phyloP scores from a whole-genome alignment of 1,140 invertebrate species.

The Chymomyza costata region DNA sequence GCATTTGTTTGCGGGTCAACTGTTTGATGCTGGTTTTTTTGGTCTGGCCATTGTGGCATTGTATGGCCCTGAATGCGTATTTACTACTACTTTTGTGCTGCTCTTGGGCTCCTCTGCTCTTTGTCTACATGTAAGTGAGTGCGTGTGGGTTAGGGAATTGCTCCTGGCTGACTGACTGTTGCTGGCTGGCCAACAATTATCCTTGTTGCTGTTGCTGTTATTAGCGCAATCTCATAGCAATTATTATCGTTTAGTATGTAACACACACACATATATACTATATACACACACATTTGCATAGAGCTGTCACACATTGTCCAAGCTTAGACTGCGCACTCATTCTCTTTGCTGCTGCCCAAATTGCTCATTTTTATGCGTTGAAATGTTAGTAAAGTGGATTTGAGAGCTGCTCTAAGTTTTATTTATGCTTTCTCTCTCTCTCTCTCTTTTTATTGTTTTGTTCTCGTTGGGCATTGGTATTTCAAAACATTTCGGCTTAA shows the following conservation, averaged over 20 bases:
- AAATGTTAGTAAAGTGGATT: constrained; percentile 20
- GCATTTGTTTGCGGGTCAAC: constrained; percentile 30
- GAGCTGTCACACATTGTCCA: neutral
- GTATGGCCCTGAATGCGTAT: neutral
- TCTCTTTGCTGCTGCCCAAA: no score
- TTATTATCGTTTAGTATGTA: constrained; percentile 47
- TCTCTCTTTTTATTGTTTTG: no score
- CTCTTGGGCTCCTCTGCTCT: neutral
- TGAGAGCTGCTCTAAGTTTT: constrained; percentile 2
- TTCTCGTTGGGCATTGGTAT: no score
- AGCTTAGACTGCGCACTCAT: neutral
- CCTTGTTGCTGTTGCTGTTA: constrained; percentile 53
- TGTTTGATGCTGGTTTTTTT: constrained; percentile 42
- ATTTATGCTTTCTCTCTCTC: no score
- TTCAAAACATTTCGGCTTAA: neutral
- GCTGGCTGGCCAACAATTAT: constrained; percentile 45
- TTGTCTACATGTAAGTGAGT: constrained; percentile 6
- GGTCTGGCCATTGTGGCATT: no score
- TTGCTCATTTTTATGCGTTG: constrained; percentile 17
- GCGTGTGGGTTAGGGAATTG: constrained; percentile 41
- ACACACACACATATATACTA: constrained; percentile 3
- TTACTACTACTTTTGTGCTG: neutral
- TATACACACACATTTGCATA: constrained; percentile 3
- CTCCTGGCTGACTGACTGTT: constrained; percentile 30
- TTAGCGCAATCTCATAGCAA: constrained; percentile 56